Evolutionary conservation across 1,140 invertebrate species (phyloP).

Genomic region (Eriocheir sinensis): DNA sequence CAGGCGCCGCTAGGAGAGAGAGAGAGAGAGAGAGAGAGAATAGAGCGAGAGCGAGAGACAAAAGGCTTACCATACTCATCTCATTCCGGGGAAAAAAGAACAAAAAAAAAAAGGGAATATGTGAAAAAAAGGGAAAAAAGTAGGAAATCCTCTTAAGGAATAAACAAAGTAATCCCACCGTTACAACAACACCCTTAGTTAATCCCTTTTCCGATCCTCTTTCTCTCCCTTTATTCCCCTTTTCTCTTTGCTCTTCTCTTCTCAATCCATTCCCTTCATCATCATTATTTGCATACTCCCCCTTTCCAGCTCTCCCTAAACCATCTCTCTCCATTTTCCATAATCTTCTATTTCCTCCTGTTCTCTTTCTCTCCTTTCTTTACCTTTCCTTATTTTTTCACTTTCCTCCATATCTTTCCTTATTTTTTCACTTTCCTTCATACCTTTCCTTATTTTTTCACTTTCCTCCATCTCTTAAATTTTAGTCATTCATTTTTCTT

Average conservation of each 20-base stretch:
- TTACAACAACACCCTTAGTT: not conserved
- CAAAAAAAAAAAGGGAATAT: not conserved
- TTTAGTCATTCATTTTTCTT: no score
- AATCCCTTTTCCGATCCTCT: not conserved
- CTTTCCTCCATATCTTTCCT: not conserved
- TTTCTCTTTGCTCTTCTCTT: not conserved
- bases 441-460: no score
- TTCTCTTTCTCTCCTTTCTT: not conserved
- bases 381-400: not conserved
- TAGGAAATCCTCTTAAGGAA: no score
- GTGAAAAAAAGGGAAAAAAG: not conserved
- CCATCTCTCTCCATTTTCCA: not conserved
- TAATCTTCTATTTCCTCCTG: not conserved
- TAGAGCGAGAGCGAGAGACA: not conserved
- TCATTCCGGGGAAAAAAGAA: not conserved
- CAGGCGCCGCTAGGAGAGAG: not conserved
- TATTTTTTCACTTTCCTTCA: no score
- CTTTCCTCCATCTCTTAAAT: no score
- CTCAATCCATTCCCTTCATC: not conserved
- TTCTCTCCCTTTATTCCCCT: not conserved
- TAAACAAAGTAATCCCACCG: not conserved
- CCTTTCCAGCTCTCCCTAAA: not conserved
- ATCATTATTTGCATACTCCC: not conserved
- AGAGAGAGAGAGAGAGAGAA: not conserved
- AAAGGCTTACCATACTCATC: no score